phyloP scores from a whole-genome alignment of 2,888 invertebrate species.

The Callyntrura guangdongensis region DNA sequence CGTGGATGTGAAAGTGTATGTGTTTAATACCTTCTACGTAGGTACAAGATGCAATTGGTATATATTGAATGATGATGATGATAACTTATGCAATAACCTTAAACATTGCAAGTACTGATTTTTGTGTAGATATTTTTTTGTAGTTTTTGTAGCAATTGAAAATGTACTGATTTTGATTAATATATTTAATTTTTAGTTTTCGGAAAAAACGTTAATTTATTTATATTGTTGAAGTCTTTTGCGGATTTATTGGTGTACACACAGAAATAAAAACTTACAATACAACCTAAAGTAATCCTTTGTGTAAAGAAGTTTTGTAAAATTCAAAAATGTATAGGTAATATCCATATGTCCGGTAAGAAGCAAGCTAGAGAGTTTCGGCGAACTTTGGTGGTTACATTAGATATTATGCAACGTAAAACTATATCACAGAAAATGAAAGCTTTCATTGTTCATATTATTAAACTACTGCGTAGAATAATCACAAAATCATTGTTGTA shows the following conservation, averaged over 20 bases:
- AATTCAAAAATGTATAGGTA: not conserved
- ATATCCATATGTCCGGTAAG: not conserved
- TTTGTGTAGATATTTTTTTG: conserved; percentile 45
- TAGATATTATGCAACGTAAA: not conserved
- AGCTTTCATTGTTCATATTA: conserved; percentile 53
- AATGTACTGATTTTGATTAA: conserved; percentile 48
- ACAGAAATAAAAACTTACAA: not conserved
- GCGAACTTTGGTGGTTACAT: conserved; percentile 15
- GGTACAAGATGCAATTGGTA: not conserved
- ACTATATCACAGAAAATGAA: conserved; percentile 22
- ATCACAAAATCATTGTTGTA: not conserved
- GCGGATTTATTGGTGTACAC: not conserved
- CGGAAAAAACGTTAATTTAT: not conserved
- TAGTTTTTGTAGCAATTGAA: conserved; percentile 15
- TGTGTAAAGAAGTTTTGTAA: not conserved
- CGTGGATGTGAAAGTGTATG: not conserved
- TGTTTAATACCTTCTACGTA: not conserved
- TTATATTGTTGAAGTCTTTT: not conserved
- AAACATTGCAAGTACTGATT: conserved; percentile 45
- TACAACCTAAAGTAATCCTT: not conserved
- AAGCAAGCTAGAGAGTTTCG: not conserved
- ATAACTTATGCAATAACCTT: conserved; percentile 31
- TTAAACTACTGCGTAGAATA: not conserved
- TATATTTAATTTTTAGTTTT: conserved; percentile 6
- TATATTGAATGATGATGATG: not conserved